These are phyloP conservation scores for Parus major DNA, from an alignment of 2,113 vertebrate genomes.

Conservation along the genomic window DNA sequence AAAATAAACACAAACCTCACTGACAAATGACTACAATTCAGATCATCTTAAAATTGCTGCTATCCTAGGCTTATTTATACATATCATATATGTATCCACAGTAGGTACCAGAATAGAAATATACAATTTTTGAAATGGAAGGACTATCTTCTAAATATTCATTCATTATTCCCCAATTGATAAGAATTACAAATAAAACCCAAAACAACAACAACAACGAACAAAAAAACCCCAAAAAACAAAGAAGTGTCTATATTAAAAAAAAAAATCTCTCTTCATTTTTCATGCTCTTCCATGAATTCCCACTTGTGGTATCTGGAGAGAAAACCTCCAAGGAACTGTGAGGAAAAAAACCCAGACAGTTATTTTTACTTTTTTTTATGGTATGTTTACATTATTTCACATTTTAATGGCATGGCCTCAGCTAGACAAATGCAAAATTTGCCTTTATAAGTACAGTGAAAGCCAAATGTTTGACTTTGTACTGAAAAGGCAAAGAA, in stretches of 20 bases:
- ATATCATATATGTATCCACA: neutral
- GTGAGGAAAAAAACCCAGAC: accelerated
- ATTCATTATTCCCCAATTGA: neutral
- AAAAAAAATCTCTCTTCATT: neutral
- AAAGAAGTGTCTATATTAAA: neutral
- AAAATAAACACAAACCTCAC: neutral
- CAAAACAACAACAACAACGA: neutral
- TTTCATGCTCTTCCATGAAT: neutral
- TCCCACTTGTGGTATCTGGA: neutral
- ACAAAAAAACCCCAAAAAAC: neutral
- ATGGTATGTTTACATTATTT: neutral
- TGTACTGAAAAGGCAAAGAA: neutral
- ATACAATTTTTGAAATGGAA: neutral
- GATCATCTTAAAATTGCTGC: neutral
- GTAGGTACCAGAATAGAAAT: neutral
- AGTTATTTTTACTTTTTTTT: neutral
- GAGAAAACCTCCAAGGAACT: neutral
- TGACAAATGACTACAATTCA: neutral
- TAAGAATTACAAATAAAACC: neutral
- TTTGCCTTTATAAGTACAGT: neutral
- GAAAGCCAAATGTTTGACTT: neutral
- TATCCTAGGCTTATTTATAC: neutral
- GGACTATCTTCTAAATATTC: neutral
- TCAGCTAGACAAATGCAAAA: neutral
- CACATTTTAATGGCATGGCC: neutral